Percentiles rank a stretch among this genome's conserved stretches.
phyloP scores from a whole-genome alignment of 1,140 invertebrate species.

The Caenorhabditis brenneri region DNA sequence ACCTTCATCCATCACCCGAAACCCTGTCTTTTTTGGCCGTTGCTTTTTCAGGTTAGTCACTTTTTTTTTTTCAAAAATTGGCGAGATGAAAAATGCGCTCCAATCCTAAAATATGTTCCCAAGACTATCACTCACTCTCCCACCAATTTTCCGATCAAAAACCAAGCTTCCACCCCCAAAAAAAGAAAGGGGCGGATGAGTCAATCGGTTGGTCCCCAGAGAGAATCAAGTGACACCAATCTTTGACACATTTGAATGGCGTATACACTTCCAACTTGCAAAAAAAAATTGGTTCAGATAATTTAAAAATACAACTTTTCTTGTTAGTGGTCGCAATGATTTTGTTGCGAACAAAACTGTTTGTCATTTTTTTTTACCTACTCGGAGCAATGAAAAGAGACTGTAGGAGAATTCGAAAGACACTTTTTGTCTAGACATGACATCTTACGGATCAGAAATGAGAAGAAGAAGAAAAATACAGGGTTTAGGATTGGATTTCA shows the following conservation, averaged over 20 bases:
- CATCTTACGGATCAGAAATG: neutral
- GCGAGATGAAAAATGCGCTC: neutral
- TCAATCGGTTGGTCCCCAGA: neutral
- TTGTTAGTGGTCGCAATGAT: too few species aligned
- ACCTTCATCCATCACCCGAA: constrained; percentile 64
- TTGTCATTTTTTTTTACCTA: too few species aligned
- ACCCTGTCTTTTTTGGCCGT: constrained; percentile 63
- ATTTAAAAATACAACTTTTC: neutral
- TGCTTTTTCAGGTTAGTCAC: constrained; percentile 63
- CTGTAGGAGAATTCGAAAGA: too few species aligned
- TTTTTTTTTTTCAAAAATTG: neutral
- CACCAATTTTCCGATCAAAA: neutral
- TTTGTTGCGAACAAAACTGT: too few species aligned
- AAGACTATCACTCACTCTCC: neutral
- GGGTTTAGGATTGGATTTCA: neutral
- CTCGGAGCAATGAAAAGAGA: too few species aligned
- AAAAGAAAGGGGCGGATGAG: neutral
- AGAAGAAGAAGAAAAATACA: too few species aligned
- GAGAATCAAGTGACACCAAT: constrained; percentile 5
- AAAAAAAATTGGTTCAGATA: too few species aligned
- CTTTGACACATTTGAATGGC: constrained; percentile 11
- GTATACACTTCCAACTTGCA: neutral
- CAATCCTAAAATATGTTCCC: neutral
- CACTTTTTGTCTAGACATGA: neutral
- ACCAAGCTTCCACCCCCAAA: neutral